Conservation (phyloP, 2,888 invertebrate species). For the Papilio protenor region DNA sequence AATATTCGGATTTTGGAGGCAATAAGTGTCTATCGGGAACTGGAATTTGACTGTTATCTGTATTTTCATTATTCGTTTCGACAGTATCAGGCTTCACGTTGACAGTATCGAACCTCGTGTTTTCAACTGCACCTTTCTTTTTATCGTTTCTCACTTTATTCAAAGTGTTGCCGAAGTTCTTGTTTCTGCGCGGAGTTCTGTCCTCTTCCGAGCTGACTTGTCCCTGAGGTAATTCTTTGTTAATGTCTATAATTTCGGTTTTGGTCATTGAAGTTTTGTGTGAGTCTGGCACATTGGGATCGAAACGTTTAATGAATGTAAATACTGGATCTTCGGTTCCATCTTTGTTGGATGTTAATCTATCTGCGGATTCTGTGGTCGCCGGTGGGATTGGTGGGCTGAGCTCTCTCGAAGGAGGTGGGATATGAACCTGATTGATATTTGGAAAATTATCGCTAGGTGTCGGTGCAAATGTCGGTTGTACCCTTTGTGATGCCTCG, state of each 20-base stretch:
- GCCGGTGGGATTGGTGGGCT: conserved; percentile 62
- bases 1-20: conserved; percentile 82
- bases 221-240: conserved; percentile 70
- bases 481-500: conserved; percentile 38
- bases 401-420: conserved; percentile 63
- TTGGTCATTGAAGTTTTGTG: conserved; percentile 72
- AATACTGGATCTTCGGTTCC: conserved; percentile 64
- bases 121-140: conserved; percentile 60
- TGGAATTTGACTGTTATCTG: conserved; percentile 49
- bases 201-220: conserved; percentile 75
- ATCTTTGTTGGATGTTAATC: conserved; percentile 54
- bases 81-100: conserved; percentile 62
- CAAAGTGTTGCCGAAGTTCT: conserved; percentile 62
- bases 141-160: conserved; percentile 63
- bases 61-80: conserved; percentile 43
- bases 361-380: conserved; percentile 57
- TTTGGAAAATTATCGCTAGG: conserved; percentile 47
- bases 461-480: conserved; percentile 60
- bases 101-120: conserved; percentile 63
- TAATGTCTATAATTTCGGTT: conserved; percentile 72
- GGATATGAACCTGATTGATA: conserved; percentile 46
- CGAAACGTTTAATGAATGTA: conserved; percentile 78
- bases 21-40: conserved; percentile 70
- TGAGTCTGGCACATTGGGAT: conserved; percentile 72
- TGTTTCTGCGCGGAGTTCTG: conserved; percentile 65